Base-by-base conservation (phyloP, 2,888 invertebrate species). In the Mesorhabditis sp. region DNA sequence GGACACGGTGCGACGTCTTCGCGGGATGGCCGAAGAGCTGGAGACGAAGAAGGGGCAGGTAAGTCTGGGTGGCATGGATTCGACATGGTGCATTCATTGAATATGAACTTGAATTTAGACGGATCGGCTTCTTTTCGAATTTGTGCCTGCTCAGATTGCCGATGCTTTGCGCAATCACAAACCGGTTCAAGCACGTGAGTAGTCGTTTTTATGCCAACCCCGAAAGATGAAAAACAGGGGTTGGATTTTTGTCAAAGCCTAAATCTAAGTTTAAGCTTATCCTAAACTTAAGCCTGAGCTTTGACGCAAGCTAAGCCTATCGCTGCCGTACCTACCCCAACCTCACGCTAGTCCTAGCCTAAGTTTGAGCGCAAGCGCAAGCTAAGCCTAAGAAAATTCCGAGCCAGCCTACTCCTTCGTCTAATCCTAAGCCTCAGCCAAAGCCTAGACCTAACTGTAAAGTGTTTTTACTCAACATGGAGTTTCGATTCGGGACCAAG, bases 111-210 rank as follows among this genome's bases (percentile, higher is more conserved):
- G n/a, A 2, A 13, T 50, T 50, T 50, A 76, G 43, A 79, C 77
- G 2, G 80, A 82, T 65, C 71, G 76, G 41, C 69, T 83, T 7
- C 71, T 81, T 10, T 83, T 78, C 66, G 82, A 80, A 64, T 77
- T 78, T 66, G 79, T 83, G 5, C 83, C 83, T 1, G 71, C 75
- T 0, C 74, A 77, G n/a, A 76, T 82, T 45, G 82, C 82, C 2
- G 76, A 80, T 45, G 72, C 79, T 5, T 69, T 82, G 45, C 45
- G 81, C 70, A 73, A 75, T 13, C 70, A 74, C 6, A 74, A 78
- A 50, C 73, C 76, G 3, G 79, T 82, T 5, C 74, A 76, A 72
- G 77, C 82, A 42, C 79, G 81, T 82, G 64, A 73, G 77, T 62
- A 28, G 7, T 63, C 28, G n/a, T 42, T n/a, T 4, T n/a, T 63